Evolutionary conservation across 2,113 vertebrate species (phyloP), one percentile per base, ranked within the genome.

Genomic region (Tachysurus fulvidraco): DNA sequence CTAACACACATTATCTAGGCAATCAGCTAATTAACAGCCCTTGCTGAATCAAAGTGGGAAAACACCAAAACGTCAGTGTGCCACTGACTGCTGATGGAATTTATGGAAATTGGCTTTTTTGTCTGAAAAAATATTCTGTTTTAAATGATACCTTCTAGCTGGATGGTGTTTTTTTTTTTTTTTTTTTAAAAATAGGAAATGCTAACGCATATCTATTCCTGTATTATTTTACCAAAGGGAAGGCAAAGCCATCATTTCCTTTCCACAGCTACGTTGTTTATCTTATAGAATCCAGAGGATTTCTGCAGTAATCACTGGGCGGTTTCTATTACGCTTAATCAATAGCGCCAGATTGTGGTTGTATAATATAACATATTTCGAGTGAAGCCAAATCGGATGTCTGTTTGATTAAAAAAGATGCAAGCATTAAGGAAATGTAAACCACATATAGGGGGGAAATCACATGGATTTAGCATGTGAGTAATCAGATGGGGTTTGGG

Each of bases 261-360:
- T 50, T 50, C 46, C 46, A 50, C 46, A 50, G 46, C 46, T 50
- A 50, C 30, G 14, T 19, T 44, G 71, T 76, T 76, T 76, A 50
- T 50, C 2, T 76, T 50, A 50, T 9, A 11, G 1, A 41, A 36
- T 73, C 69, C 41, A 73, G 19, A 74, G 8, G 17, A 46, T 23
- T 46, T 23, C 16, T 36, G 19, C 36, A 50, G 17, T 46, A 69
- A 36, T n/a, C 13, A 74, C 65, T 84, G 64, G 36, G 52, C 19
- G 50, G 64, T 71, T 83, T 71, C 82, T 83, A 52, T 69, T 36
- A 30, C 46, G 21, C 17, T 69, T 65, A 67, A 30, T 83, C 2
- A 83, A 30, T 69, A 30, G 44, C 28, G 10, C 59, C 79, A 46
- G 23, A 46, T 16, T 81, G 28, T 69, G 0, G 6, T 71, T 41